phyloP scores from a whole-genome alignment of 2,797 vertebrate genomes.

The Falco naumanni region DNA sequence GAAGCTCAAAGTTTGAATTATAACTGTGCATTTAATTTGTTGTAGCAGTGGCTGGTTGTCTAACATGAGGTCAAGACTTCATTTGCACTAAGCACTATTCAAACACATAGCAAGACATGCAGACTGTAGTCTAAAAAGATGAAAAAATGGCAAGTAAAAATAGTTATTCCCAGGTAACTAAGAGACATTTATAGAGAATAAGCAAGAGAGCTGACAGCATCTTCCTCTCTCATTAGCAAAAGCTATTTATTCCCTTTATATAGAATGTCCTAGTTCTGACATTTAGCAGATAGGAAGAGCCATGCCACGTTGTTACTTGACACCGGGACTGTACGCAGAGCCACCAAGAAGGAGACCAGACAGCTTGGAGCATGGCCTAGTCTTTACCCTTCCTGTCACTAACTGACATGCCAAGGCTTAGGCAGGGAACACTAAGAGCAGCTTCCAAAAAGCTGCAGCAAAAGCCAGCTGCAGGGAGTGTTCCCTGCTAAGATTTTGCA shows the following conservation, averaged over 20 bases:
- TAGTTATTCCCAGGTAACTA: not conserved
- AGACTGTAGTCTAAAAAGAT: not conserved
- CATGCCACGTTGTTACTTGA: not conserved
- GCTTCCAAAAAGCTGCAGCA: not conserved
- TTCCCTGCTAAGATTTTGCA: not conserved
- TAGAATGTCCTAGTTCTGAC: not conserved
- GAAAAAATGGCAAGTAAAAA: not conserved
- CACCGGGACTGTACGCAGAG: not conserved
- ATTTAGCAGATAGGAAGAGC: not conserved
- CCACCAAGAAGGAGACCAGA: not conserved
- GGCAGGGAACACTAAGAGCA: not conserved
- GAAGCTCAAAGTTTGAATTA: not conserved
- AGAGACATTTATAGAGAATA: not conserved
- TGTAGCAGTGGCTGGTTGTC: not conserved
- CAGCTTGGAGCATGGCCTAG: not conserved
- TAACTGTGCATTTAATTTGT: not conserved
- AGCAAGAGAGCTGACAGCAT: not conserved
- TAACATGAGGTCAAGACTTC: not conserved
- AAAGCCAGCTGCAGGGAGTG: not conserved
- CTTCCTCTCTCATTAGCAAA: not conserved
- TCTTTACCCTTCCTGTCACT: not conserved
- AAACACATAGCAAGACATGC: not conserved
- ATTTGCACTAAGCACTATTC: not conserved
- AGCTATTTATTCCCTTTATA: not conserved
- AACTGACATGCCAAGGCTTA: not conserved